Base-by-base conservation (phyloP, 2,888 invertebrate species). In the Chloroclystis v-ata region DNA sequence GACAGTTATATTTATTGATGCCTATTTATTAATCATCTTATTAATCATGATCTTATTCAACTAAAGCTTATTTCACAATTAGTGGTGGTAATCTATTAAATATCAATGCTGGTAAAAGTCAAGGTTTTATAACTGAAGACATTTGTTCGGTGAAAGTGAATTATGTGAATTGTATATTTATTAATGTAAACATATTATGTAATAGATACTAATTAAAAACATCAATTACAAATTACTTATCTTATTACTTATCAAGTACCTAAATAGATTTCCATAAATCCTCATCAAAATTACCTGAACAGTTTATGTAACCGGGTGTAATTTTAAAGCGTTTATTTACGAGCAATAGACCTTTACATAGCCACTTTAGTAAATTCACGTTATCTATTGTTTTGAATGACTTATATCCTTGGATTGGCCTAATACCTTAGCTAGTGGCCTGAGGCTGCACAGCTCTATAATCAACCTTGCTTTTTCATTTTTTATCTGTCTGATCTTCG, bases 401-500 rank as follows among this genome's bases (percentile, higher is more conserved):
- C 37, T 51, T 47, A 47, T 51, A 44, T 52, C 35, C 35, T 42
- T 28, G 46, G 33, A 49, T 47, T 49, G 43, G 43, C 49, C 52
- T 52, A 52, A 52, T 52, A 44, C 41, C 45, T 40, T 28, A 52
- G 35, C 46, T 35, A 40, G 44, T 45, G 28, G 52, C 49, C 45
- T 37, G 49, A 37, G 52, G 49, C 52, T 24, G 41, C 20, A 37
- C 48, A 47, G 37, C 46, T 47, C 56, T 59, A 59, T 59, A 59
- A 59, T 59, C 59, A 57, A 47, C 53, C 49, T 56, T 61, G 67
- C 57, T 66, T 65, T 69, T 66, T 60, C 61, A 61, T 66, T 67
- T 69, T 72, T 72, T 67, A 74, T 69, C 68, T 63, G 56, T 45
- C 55, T 62, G 64, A 75, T 74, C 74, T 69, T 62, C 60, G 69